These are phyloP conservation scores for Nilaparvata lugens DNA, from an alignment of 1,140 invertebrate species.

Conservation along the genomic window DNA sequence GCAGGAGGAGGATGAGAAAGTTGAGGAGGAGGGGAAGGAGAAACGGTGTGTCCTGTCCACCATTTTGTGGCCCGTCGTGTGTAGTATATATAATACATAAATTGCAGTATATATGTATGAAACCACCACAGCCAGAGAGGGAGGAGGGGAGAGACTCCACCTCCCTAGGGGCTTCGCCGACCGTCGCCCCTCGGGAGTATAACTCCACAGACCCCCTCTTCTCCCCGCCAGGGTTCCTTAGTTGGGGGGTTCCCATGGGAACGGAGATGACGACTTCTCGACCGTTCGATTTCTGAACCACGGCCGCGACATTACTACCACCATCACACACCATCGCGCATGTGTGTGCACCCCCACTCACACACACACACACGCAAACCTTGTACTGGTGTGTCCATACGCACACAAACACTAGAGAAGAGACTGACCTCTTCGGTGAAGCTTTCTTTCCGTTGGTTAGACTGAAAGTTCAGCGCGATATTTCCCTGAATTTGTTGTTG, in stretches of 20 bases:
- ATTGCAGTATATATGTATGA: not conserved
- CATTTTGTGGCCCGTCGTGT: constrained; percentile 10
- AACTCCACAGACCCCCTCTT: constrained; percentile 20
- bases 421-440: no score
- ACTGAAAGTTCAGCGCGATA: no score
- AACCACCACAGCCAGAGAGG: constrained; percentile 3
- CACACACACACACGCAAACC: no score
- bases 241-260: constrained; percentile 39
- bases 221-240: constrained; percentile 21
- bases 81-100: not conserved
- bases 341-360: no score
- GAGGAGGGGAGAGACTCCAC: constrained; percentile 31
- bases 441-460: no score
- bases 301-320: no score
- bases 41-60: constrained; percentile 9
- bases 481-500: no score
- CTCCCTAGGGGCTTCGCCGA: constrained; percentile 27
- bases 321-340: no score
- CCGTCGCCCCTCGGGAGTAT: constrained; percentile 31
- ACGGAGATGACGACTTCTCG: constrained; percentile 32
- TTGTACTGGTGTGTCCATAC: no score
- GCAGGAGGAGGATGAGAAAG: not conserved
- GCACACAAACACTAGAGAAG: no score
- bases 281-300: constrained; percentile 30
- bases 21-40: not conserved